A percentile compares a stretch with the other conserved stretches of the same genome.
Evolutionary conservation across 2,113 vertebrate genomes (phyloP).

Genomic region (Megalops atlanticus): DNA sequence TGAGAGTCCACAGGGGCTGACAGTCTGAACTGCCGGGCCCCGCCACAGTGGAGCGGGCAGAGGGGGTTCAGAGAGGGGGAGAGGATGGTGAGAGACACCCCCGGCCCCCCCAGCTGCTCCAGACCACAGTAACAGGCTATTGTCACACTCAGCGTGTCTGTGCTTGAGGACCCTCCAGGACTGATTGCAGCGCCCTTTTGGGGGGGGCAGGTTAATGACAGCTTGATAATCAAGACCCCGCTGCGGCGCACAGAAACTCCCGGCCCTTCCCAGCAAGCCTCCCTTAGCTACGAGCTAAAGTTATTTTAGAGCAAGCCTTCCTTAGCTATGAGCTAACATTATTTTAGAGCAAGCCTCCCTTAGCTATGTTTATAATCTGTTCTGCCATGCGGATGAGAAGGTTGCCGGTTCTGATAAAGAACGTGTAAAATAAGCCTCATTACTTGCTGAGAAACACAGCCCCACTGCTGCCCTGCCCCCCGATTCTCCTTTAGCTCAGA

Average conservation of each 20-base stretch:
- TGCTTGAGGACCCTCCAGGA: slow-evolving; percentile 17
- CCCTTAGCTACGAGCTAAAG: no score
- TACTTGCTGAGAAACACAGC: no score
- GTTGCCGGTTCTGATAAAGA: no score
- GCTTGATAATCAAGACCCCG: background rate
- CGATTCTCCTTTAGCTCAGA: background rate
- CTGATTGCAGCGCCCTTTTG: slow-evolving; percentile 26
- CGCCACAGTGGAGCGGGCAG: background rate
- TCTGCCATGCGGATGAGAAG: background rate
- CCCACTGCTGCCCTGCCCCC: background rate
- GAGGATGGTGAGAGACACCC: background rate
- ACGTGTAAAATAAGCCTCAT: no score
- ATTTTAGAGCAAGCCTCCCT: no score
- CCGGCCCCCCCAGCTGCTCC: background rate
- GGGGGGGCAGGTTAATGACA: background rate
- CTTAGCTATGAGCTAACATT: no score
- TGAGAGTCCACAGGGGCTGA: background rate
- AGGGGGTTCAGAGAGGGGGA: background rate
- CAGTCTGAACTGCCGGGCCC: background rate
- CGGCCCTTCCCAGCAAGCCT: background rate
- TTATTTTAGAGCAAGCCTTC: no score
- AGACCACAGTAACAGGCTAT: background rate
- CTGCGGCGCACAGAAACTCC: background rate
- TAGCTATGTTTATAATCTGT: background rate
- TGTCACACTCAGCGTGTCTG: slow-evolving; percentile 1